Percentiles rank a stretch among this genome's conserved stretches.
Conservation (phyloP, 53 echinoderm and acorn worm species). For the Mesocentrotus franciscanus region DNA sequence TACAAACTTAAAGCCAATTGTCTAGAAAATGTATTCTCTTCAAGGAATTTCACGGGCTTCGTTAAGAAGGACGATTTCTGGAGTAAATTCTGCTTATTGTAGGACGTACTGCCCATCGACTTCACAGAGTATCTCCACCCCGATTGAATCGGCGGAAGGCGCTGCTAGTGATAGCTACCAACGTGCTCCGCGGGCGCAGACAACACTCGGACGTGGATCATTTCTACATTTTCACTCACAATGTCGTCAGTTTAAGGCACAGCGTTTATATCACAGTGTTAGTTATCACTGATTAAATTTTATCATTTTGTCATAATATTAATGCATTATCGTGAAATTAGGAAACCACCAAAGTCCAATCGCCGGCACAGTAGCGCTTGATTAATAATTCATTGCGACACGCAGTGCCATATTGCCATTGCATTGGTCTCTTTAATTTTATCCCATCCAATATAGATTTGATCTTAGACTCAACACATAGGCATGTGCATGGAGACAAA, state of each 20-base stretch:
- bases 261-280: background rate
- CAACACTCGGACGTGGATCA: background rate
- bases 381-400: too few species aligned
- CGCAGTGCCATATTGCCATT: too few species aligned
- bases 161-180: background rate
- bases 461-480: too few species aligned
- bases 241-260: background rate
- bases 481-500: too few species aligned
- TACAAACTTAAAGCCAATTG: background rate
- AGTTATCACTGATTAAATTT: background rate
- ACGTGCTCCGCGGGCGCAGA: background rate
- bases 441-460: too few species aligned
- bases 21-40: background rate
- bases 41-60: conserved; percentile 21
- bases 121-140: background rate
- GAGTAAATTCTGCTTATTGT: background rate
- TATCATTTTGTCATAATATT: too few species aligned
- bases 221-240: background rate
- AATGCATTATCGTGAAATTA: too few species aligned
- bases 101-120: background rate
- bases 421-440: too few species aligned
- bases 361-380: too few species aligned
- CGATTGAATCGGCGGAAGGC: conserved; percentile 22
- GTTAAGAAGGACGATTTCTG: conserved; percentile 25
- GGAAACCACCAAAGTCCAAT: too few species aligned